Conservation (phyloP, 2,113 vertebrate genomes). For the Lophochroa leadbeateri region DNA sequence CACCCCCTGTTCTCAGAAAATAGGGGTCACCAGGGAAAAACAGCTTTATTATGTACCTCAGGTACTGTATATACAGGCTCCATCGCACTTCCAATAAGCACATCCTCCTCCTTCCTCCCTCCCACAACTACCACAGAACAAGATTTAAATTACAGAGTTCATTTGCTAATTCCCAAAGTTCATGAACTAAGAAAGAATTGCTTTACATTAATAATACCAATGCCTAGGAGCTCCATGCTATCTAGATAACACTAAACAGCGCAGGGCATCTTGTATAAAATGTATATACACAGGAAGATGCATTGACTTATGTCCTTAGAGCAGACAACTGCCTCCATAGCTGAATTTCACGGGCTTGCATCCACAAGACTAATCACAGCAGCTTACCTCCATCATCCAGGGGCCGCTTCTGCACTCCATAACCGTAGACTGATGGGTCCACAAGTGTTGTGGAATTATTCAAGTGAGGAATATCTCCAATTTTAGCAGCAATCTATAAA, state of each 20-base stretch:
- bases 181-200: neutral
- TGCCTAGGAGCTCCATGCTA: neutral
- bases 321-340: neutral
- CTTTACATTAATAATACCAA: neutral
- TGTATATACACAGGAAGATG: neutral
- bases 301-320: neutral
- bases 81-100: neutral
- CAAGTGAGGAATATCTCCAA: slow-evolving; percentile 94
- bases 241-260: neutral
- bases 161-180: neutral
- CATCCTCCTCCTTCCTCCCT: neutral
- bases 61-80: accelerated
- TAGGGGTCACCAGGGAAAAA: neutral
- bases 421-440: slow-evolving; percentile 91
- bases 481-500: slow-evolving; percentile 95
- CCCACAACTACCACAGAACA: neutral
- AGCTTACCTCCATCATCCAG: slow-evolving; percentile 93
- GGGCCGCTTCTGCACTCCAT: slow-evolving; percentile 90
- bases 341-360: neutral
- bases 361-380: neutral
- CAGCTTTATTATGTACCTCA: neutral
- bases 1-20: neutral
- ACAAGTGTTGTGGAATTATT: slow-evolving; percentile 91
- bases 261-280: neutral
- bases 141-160: neutral